Evolutionary conservation across 2,888 invertebrate species (phyloP), one percentile per base, ranked within the genome.

Genomic region (Drosophila acutilabella): DNA sequence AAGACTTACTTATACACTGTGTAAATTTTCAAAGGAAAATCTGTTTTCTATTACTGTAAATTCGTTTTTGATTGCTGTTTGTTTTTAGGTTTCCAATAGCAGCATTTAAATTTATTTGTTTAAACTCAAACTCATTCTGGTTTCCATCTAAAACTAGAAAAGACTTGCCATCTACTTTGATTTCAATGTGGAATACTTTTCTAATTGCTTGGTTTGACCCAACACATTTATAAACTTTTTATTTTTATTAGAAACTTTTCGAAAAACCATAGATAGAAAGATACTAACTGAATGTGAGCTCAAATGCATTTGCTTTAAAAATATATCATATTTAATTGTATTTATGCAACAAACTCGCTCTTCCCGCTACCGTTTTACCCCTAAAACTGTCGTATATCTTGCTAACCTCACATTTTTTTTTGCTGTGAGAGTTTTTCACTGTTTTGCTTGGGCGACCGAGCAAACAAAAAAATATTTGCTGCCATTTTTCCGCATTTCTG

Each of bases 401-500:
- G 33, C 50, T 42, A 73, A 56, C 67, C 57, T 45, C 33, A n/a
- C 36, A 7, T 54, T 40, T 59, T 40, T 59, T 36, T 41, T 54
- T 30, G 30, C 14, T 23, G 16, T 30, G 59, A 44, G 40, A 36
- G 13, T 36, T 56, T 60, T 53, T 66, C n/a, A 57, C 10, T 62
- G 54, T 58, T 78, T 68, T 74, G 53, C 60, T 56, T 78, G 73
- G 74, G 48, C 57, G 20, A 57, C 50, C 44, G 57, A 64, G 58
- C 74, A 69, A 59, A 61, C 48, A 78, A 36, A 51, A 48, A 78
- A 62, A 64, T 79, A 82, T 85, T 82, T 88, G 52, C 66, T 60
- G 54, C 38, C 59, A 64, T 68, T 80, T 79, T 75, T 77, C 71
- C 71, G 58, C 80, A 68, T 66, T 64, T 83, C 50, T 88, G 84